Evolutionary conservation across 2,113 vertebrate species (phyloP).

Genomic region (Morphnarchus princeps): DNA sequence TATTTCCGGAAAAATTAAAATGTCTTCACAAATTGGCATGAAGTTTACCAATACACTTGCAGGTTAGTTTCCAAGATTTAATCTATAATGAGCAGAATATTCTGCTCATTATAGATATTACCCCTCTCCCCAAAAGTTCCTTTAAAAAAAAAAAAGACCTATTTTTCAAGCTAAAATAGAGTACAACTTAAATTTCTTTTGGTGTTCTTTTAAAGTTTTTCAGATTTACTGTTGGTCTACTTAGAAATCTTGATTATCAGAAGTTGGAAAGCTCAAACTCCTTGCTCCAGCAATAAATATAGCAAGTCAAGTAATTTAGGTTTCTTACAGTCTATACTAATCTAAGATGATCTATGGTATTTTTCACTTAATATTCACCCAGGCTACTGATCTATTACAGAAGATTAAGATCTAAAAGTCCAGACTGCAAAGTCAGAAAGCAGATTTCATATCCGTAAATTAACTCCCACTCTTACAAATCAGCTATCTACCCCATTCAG

Average conservation of each 20-base stretch:
- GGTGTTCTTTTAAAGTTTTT: not conserved
- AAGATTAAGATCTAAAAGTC: not conserved
- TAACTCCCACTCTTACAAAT: not conserved
- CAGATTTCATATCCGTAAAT: not conserved
- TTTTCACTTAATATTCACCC: not conserved
- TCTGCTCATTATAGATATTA: not conserved
- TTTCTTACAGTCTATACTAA: not conserved
- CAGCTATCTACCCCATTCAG: not conserved
- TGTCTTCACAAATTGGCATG: not conserved
- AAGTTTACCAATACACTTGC: not conserved
- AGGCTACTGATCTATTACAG: not conserved
- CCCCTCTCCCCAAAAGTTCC: accelerated
- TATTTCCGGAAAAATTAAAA: not conserved
- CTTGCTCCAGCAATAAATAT: not conserved
- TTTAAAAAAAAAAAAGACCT: not conserved
- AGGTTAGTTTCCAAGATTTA: not conserved
- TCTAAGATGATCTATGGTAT: not conserved
- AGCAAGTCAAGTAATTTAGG: not conserved
- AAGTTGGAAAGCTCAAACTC: not conserved
- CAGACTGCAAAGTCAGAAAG: not conserved
- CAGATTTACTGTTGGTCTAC: not conserved
- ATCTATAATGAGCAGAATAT: not conserved
- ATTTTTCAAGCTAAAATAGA: not conserved
- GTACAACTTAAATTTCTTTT: not conserved
- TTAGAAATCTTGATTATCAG: not conserved